Percentiles rank a stretch among this genome's conserved stretches.
Conservation (phyloP, 2,797 vertebrate species). For the Leuciscus waleckii region DNA sequence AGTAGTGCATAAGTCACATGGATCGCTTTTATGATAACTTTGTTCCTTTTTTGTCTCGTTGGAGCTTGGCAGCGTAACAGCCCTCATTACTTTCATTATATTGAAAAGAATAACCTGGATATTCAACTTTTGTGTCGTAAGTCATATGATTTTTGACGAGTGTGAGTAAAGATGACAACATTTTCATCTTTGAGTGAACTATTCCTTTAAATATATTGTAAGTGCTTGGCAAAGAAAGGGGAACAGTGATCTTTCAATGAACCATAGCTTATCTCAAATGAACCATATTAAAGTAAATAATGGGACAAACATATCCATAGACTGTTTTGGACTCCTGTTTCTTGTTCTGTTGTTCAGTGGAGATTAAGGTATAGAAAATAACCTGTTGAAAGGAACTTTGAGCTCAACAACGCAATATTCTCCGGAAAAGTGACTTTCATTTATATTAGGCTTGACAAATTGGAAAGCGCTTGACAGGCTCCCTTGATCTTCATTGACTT, state of each 20-base stretch:
- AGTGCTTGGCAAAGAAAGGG: not conserved
- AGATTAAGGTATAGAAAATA: constrained; percentile 60
- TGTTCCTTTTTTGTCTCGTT: not conserved
- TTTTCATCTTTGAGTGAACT: not conserved
- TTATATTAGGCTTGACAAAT: constrained; percentile 80
- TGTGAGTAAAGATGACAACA: not conserved
- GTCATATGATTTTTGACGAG: not conserved
- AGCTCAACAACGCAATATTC: constrained; percentile 63
- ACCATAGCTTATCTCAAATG: not conserved
- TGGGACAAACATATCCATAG: constrained; percentile 19
- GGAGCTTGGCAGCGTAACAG: not conserved
- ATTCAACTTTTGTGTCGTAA: not conserved
- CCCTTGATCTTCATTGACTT: constrained; percentile 83
- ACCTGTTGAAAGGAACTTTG: constrained; percentile 68
- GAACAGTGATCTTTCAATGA: not conserved
- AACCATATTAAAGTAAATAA: constrained; percentile 33
- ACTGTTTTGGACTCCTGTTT: constrained; percentile 15
- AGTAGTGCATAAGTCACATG: not conserved
- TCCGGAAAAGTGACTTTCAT: constrained; percentile 76
- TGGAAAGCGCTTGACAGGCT: constrained; percentile 81
- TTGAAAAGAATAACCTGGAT: not conserved
- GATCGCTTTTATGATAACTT: not conserved
- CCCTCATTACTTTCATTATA: not conserved
- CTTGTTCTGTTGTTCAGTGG: constrained; percentile 59
- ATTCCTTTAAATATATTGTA: not conserved